Percentiles rank a stretch among this genome's conserved stretches.
phyloP scores from a whole-genome alignment of 2,888 invertebrate species.

The Scrobipalpa atriplicella region DNA sequence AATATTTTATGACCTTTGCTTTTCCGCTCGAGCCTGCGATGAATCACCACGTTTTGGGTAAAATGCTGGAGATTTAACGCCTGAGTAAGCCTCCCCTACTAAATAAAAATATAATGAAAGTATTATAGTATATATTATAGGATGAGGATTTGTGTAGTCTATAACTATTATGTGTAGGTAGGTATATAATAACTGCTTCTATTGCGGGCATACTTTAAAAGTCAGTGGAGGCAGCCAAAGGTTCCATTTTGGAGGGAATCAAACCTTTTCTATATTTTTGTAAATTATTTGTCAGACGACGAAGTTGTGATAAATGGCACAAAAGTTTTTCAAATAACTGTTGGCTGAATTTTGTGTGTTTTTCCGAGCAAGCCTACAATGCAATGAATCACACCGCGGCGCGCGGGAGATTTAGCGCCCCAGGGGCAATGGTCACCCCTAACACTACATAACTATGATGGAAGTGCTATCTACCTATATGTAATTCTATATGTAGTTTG shows the following conservation, averaged over 20 bases:
- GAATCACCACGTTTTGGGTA: constrained; percentile 64
- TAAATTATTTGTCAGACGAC: too few species aligned
- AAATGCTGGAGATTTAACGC: constrained; percentile 59
- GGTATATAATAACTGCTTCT: too few species aligned
- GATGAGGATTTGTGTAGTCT: too few species aligned
- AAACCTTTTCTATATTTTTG: too few species aligned
- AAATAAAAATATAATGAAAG: too few species aligned
- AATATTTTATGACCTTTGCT: constrained; percentile 22
- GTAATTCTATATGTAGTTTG: too few species aligned
- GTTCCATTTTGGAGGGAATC: too few species aligned
- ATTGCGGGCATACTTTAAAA: too few species aligned
- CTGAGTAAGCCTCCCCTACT: constrained; percentile 20
- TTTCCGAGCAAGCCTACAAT: constrained; percentile 23
- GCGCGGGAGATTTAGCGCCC: constrained; percentile 10
- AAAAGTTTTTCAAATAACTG: background rate
- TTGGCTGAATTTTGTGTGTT: constrained; percentile 22
- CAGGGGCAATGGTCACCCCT: constrained; percentile 8
- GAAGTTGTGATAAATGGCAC: too few species aligned
- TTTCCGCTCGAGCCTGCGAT: constrained; percentile 38
- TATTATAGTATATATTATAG: too few species aligned
- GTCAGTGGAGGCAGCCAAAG: too few species aligned
- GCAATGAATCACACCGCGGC: background rate
- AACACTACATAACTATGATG: constrained; percentile 2
- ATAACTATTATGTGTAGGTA: too few species aligned
- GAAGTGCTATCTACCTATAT: background rate